Conservation (phyloP, 1,140 invertebrate genomes). For the Leptopilina clavipes region DNA sequence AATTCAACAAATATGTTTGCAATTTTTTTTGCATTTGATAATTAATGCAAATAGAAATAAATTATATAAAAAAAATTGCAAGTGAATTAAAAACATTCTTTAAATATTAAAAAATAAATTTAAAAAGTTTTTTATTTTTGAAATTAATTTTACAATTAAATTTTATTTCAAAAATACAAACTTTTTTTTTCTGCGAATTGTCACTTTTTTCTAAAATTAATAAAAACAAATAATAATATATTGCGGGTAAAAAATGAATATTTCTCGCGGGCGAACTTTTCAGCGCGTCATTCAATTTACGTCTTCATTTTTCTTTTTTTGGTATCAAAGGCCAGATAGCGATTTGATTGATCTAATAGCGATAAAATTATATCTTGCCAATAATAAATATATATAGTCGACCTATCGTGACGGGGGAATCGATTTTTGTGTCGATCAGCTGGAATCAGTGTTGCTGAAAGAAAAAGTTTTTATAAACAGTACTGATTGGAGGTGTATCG, state of each 20-base stretch:
- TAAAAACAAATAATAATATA: no score
- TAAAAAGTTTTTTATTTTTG: no score
- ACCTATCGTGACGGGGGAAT: conserved; percentile 10
- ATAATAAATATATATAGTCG: conserved; percentile 25
- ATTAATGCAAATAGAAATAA: no score
- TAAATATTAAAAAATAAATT: no score
- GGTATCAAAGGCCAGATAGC: conserved; percentile 3
- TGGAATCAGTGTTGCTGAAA: conserved; percentile 5
- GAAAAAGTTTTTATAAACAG: not conserved
- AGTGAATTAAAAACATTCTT: no score
- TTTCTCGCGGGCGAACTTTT: not conserved
- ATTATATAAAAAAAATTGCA: no score
- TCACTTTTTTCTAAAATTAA: no score
- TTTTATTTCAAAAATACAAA: no score
- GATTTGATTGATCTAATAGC: conserved; percentile 11
- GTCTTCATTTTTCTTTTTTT: conserved; percentile 5
- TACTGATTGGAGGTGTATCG: conserved; percentile 11
- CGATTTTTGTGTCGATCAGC: conserved; percentile 8
- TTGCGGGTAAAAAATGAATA: not conserved
- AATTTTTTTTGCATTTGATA: no score
- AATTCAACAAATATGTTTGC: no score
- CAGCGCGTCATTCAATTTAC: not conserved
- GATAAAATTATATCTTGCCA: conserved; percentile 23
- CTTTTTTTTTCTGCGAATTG: no score
- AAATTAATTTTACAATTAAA: no score